A percentile compares a stretch with the other conserved stretches of the same genome.
Evolutionary conservation across 1,140 invertebrate genomes (phyloP).

Genomic region (Psix sp.): DNA sequence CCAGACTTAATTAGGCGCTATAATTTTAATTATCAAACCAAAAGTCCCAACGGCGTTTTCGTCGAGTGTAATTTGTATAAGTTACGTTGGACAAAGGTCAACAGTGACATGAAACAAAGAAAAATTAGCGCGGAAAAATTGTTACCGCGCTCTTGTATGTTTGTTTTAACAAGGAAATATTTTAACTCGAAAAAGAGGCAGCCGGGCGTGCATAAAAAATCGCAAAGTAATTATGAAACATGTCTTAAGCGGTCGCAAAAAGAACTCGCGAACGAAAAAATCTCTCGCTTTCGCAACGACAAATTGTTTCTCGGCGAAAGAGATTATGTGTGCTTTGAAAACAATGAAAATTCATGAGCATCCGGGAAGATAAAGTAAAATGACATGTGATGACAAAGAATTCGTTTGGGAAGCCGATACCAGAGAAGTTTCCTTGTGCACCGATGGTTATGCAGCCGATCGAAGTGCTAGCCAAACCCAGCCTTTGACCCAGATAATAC

Average conservation of each 20-base stretch:
- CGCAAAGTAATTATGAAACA: slow-evolving; percentile 24
- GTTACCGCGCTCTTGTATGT: background rate
- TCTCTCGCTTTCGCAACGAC: slow-evolving; percentile 1
- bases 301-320: slow-evolving; percentile 23
- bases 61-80: slow-evolving; percentile 21
- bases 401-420: slow-evolving; percentile 65
- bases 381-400: slow-evolving; percentile 41
- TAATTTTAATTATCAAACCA: slow-evolving; percentile 31
- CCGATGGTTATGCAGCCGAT: slow-evolving; percentile 81
- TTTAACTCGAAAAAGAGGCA: slow-evolving; percentile 18
- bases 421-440: slow-evolving; percentile 80
- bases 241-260: slow-evolving; percentile 9
- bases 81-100: slow-evolving; percentile 23
- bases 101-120: slow-evolving; percentile 22
- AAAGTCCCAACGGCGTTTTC: slow-evolving; percentile 7
- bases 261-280: background rate
- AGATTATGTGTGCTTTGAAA: slow-evolving; percentile 21
- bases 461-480: slow-evolving; percentile 78
- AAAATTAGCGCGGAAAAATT: slow-evolving; percentile 42
- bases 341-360: slow-evolving; percentile 39
- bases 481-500: slow-evolving; percentile 78
- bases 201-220: slow-evolving; percentile 1
- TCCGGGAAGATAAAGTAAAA: slow-evolving; percentile 37
- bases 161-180: slow-evolving; percentile 31
- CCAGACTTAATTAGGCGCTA: slow-evolving; percentile 16